phyloP scores from a whole-genome alignment of 2,113 vertebrate genomes.

The Pomatostomus ruficeps region DNA sequence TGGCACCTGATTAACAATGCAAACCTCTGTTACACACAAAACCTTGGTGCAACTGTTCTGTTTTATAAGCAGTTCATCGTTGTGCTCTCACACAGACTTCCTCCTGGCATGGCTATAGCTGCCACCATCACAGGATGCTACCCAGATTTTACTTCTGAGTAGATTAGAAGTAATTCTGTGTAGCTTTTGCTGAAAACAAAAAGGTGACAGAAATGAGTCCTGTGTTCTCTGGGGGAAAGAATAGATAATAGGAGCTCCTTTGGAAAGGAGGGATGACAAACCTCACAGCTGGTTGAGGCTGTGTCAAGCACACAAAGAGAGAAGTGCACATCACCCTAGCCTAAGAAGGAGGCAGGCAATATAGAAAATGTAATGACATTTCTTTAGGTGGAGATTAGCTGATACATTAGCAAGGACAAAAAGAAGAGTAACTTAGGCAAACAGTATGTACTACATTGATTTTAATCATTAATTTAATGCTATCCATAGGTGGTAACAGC shows the following conservation, averaged over 20 bases:
- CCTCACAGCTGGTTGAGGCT: neutral
- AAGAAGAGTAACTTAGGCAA: neutral
- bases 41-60: neutral
- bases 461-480: neutral
- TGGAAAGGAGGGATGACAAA: neutral
- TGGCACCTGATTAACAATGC: neutral
- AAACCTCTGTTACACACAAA: neutral
- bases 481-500: neutral
- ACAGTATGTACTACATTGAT: neutral
- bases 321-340: neutral
- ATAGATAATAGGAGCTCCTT: neutral
- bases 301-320: neutral
- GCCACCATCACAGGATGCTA: neutral
- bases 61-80: neutral
- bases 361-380: neutral
- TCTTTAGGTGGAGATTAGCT: neutral
- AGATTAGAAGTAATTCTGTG: neutral
- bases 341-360: neutral
- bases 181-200: neutral
- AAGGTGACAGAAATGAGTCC: neutral
- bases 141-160: neutral
- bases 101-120: neutral
- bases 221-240: accelerated
- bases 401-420: neutral
- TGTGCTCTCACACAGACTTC: neutral